A percentile compares a stretch with the other conserved stretches of the same genome.
These are phyloP conservation scores for Dioctria linearis DNA, from an alignment of 2,888 invertebrate species.

Conservation along the genomic window DNA sequence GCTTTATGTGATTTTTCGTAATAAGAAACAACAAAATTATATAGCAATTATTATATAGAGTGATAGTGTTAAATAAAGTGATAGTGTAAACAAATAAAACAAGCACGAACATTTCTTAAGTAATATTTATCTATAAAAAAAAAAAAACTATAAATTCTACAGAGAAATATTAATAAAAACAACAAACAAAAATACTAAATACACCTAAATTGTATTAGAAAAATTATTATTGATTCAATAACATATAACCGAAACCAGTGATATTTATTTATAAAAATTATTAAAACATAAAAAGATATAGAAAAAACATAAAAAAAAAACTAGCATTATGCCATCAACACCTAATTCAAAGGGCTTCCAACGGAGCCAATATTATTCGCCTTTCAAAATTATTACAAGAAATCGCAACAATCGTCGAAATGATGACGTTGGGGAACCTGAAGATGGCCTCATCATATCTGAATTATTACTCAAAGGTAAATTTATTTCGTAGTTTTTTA, in stretches of 20 bases:
- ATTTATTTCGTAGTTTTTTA: not conserved
- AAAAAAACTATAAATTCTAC: not conserved
- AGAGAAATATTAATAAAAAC: not conserved
- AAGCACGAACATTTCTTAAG: not conserved
- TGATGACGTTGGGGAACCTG: conserved; percentile 32
- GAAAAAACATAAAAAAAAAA: not conserved
- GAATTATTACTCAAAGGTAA: conserved; percentile 53
- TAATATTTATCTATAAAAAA: not conserved
- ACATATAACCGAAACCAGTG: not conserved
- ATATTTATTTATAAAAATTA: too few species aligned
- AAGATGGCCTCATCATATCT: conserved; percentile 52
- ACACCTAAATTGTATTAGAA: not conserved
- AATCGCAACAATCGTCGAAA: conserved; percentile 20
- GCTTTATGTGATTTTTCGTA: not conserved
- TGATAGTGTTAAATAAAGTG: not conserved
- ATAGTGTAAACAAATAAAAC: conserved; percentile 8
- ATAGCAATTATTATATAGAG: too few species aligned
- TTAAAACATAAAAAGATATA: too few species aligned
- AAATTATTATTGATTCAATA: not conserved
- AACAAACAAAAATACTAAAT: not conserved
- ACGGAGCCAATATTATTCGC: conserved; percentile 51
- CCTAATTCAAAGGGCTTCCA: conserved; percentile 56
- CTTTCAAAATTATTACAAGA: conserved; percentile 38
- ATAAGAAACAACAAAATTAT: not conserved
- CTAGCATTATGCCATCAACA: conserved; percentile 48